Percentiles rank a stretch among this genome's conserved stretches.
phyloP scores from a whole-genome alignment of 2,888 invertebrate genomes.

The Tipula confusa region DNA sequence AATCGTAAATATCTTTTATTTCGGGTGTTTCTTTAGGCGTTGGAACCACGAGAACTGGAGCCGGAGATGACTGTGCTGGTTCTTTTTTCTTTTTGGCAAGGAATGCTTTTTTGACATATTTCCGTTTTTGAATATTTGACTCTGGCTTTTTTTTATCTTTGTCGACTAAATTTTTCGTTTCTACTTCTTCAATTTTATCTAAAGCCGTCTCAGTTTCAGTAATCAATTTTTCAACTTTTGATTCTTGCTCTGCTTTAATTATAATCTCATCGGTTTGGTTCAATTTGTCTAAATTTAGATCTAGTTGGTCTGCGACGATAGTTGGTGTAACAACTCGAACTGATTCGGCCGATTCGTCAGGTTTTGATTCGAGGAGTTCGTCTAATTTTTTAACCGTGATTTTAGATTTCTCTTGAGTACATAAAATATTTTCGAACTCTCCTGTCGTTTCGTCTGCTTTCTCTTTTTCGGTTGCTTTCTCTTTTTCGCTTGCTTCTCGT shows the following conservation, averaged over 20 bases:
- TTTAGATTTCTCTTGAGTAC: not conserved
- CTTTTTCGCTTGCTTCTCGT: not conserved
- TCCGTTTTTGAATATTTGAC: not conserved
- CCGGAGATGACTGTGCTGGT: not conserved
- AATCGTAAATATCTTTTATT: conserved; percentile 45
- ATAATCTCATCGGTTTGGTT: not conserved
- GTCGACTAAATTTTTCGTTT: not conserved
- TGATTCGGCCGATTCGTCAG: not conserved
- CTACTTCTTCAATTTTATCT: not conserved
- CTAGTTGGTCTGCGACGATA: not conserved
- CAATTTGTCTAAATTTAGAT: not conserved
- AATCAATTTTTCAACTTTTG: not conserved
- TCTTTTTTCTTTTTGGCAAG: not conserved
- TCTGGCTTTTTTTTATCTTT: not conserved
- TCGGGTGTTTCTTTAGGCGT: not conserved
- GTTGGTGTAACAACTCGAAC: not conserved
- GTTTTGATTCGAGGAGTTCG: not conserved
- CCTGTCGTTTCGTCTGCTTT: not conserved
- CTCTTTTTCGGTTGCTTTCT: conserved; percentile 5
- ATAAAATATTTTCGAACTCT: not conserved
- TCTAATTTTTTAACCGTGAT: not conserved
- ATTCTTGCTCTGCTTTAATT: not conserved
- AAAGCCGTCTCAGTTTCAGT: not conserved
- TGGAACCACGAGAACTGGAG: not conserved
- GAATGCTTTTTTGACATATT: not conserved